Evolutionary conservation across 2,113 vertebrate species (phyloP), one percentile per base, ranked within the genome.

Genomic region (Rhadina sibilatrix): DNA sequence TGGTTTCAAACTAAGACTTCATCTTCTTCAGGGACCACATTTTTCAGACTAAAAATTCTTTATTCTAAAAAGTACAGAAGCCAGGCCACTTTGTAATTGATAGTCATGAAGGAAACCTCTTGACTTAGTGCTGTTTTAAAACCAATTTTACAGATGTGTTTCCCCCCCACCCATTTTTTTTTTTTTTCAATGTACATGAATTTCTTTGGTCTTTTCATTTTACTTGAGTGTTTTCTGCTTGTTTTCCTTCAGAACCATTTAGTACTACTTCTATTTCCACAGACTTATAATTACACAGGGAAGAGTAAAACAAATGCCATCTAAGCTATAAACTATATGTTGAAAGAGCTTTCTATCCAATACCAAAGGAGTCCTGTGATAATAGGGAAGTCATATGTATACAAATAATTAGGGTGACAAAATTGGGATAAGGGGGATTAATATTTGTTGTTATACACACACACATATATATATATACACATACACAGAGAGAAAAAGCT

Each of bases 251-350:
- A 83, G 35, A 97, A 91, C 49, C 5, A 3, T 42, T 91, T 87
- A 85, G 22, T 46, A 57, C 2, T 22, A 47, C 47, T 94, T 92
- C 33, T 78, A 10, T 85, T 75, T 52, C 14, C 53, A 37, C 53
- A 31, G 35, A 93, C 59, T 93, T 82, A 56, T 65, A 70, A 96
- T 95, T 96, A 89, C 70, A 86, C 11, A 71, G 63, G 63, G 86
- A 95, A 81, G 37, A 59, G 11, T 78, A 94, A 96, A 97, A 60
- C 53, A 94, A 97, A 93, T 86, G 53, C 22, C 64, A 68, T 64
- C 24, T 79, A 54, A 92, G n/a, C 54, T 68, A 63, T 85, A 93
- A 95, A 47, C 52, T 53, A 21, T 83, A 66, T 76, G 68, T 90
- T 33, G 79, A 87, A 96, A 89, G 0, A 18, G 50, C 53, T 92